Percentiles rank a stretch among this genome's conserved stretches.
Evolutionary conservation across 92 coral and sea anemone species (phyloP).

Genomic region (Isaurus tuberculatus): DNA sequence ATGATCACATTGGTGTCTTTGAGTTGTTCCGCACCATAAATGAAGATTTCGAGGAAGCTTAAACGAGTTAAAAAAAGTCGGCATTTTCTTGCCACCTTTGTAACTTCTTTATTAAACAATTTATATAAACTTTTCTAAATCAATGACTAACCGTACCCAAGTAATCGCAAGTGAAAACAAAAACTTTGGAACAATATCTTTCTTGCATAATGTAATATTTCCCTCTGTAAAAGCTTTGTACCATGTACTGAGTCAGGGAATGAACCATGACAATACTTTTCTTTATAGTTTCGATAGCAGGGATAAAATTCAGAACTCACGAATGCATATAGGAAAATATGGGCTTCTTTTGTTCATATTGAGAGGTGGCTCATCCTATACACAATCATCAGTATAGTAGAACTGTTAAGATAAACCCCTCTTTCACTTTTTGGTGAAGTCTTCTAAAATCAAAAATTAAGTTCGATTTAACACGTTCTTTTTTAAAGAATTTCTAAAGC

Average conservation of each 20-base stretch:
- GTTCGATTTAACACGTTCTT: too few species aligned
- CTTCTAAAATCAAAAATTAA: neutral
- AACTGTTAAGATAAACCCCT: neutral
- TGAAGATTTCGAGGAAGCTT: slow-evolving; percentile 72
- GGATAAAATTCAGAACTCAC: neutral
- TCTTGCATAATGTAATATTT: slow-evolving; percentile 17
- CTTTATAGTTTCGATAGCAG: neutral
- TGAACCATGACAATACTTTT: neutral
- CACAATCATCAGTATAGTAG: too few species aligned
- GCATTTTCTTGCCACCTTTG: slow-evolving; percentile 58
- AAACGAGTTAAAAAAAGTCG: slow-evolving; percentile 79
- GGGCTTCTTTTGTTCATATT: neutral
- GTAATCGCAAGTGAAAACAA: slow-evolving; percentile 51
- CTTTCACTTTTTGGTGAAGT: neutral
- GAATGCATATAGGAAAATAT: neutral
- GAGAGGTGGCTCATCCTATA: neutral
- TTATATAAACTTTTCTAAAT: slow-evolving; percentile 53
- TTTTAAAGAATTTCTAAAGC: too few species aligned
- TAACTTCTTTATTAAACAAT: slow-evolving; percentile 62
- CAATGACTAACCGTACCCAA: slow-evolving; percentile 57
- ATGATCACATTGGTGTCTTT: slow-evolving; percentile 37
- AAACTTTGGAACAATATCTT: slow-evolving; percentile 40
- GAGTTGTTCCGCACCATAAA: slow-evolving; percentile 65
- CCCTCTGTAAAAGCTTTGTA: slow-evolving; percentile 20
- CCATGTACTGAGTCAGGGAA: neutral